Evolutionary conservation across 2,797 vertebrate genomes (phyloP), one percentile per base, ranked within the genome.

Genomic region (Serranus cabrilla): DNA sequence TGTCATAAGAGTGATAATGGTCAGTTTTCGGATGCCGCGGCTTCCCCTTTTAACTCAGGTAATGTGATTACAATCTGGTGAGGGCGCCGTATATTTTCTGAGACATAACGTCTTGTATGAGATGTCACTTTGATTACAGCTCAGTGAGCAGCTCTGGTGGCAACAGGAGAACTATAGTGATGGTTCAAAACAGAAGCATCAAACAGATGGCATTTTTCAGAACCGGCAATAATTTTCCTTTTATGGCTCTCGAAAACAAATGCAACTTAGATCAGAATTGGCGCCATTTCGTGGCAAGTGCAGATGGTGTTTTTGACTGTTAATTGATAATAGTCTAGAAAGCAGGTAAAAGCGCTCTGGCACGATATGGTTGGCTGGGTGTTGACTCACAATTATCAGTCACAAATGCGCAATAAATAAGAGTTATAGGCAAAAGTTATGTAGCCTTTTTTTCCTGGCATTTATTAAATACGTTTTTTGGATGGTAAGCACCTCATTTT

Each of bases 201-300:
- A 84, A 82, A 80, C 86, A 89, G 85, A 90, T 88, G 88, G 82
- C 58, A 56, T 86, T 87, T 80, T 77, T 72, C 71, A 78, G 34
- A 88, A 89, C 81, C 78, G 72, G 70, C 83, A 81, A 78, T 89
- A 16, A 87, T 88, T 90, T 83, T 71, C 45, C 67, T 43, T 90
- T 92, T 82, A 89, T 84, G 62, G 67, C 71, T 21, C 67, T 78
- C 25, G 78, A 74, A 40, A 86, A 87, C 50, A 51, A 21, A 18
- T 23, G 39, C 64, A 80, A 77, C 76, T 85, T 65, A 51, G 65
- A 83, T 68, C 72, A 58, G 70, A 71, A 76, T 58, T 58, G 71
- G 74, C 55, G 6, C 9, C 66, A 43, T 73, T 34, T 34, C 52
- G 40, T 59, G 40, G 39, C 46, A 76, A 78, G 76, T 86, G 84